Conservation (phyloP, 1,140 invertebrate genomes). For the Alviniconcha marisindica region DNA sequence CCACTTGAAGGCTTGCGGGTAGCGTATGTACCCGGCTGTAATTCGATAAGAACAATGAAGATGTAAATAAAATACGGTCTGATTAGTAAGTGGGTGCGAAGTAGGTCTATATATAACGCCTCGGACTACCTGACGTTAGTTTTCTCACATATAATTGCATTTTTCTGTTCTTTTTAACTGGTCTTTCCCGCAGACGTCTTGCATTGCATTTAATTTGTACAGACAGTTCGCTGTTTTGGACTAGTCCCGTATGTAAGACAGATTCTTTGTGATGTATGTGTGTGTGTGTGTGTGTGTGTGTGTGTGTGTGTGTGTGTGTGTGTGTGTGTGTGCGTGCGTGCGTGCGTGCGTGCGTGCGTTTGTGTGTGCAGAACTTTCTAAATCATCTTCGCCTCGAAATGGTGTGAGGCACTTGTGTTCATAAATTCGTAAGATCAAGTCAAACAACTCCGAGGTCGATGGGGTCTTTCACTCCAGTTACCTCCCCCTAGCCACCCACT, state of each 20-base stretch:
- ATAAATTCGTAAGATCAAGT: background rate
- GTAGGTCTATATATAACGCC: too few species aligned
- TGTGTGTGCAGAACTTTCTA: background rate
- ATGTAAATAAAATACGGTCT: constrained; percentile 18
- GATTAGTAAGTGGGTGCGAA: background rate
- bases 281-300: too few species aligned
- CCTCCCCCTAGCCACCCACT: too few species aligned
- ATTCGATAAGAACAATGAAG: constrained; percentile 16
- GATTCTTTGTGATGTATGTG: too few species aligned
- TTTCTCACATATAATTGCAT: too few species aligned
- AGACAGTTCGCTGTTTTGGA: too few species aligned
- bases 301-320: background rate
- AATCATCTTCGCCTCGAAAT: background rate
- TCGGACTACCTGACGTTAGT: too few species aligned
- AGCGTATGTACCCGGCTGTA: background rate
- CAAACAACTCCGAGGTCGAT: background rate
- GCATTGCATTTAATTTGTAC: too few species aligned
- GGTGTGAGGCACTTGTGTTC: background rate
- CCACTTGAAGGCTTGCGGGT: constrained; percentile 5
- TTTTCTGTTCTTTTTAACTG: too few species aligned
- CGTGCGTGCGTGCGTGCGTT: background rate
- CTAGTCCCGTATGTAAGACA: too few species aligned
- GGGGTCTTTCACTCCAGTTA: background rate
- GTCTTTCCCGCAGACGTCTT: too few species aligned
- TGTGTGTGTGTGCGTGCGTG: background rate